A percentile compares a stretch with the other conserved stretches of the same genome.
Conservation (phyloP, 2,888 invertebrate genomes). For the Morpho helenor region DNA sequence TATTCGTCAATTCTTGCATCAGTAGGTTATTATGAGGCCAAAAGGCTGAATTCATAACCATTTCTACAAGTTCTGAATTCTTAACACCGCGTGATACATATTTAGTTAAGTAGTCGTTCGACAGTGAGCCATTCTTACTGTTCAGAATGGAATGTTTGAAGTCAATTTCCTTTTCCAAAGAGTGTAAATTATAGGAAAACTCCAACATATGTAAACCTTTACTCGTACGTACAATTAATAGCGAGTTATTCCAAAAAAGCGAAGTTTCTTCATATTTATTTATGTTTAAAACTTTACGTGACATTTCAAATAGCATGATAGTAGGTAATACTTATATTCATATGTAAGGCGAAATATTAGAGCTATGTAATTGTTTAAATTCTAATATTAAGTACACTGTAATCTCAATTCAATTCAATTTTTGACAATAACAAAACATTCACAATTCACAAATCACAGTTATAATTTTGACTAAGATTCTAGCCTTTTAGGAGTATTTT, state of each 20-base stretch:
- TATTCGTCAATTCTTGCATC: constrained; percentile 45
- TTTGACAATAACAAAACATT: too few relatives aligned
- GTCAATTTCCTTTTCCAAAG: constrained; percentile 54
- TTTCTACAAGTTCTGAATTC: constrained; percentile 51
- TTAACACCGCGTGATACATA: constrained; percentile 39
- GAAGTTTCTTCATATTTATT: constrained; percentile 45
- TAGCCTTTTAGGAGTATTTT: too few relatives aligned
- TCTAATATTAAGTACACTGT: too few relatives aligned
- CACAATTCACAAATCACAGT: too few relatives aligned
- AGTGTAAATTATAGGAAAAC: constrained; percentile 44
- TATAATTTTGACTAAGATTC: too few relatives aligned
- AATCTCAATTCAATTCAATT: too few relatives aligned
- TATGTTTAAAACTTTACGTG: constrained; percentile 40
- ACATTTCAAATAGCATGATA: constrained; percentile 45
- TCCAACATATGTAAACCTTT: constrained; percentile 52
- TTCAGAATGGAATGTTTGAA: constrained; percentile 41
- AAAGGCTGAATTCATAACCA: constrained; percentile 52
- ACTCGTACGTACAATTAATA: constrained; percentile 44
- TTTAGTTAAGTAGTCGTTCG: constrained; percentile 38
- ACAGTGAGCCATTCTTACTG: constrained; percentile 46
- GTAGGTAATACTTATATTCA: too few relatives aligned
- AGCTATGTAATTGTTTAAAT: too few relatives aligned
- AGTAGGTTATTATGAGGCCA: constrained; percentile 57
- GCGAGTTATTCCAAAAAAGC: constrained; percentile 47
- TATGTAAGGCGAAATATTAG: too few relatives aligned